Evolutionary conservation across 2,113 vertebrate genomes (phyloP), one percentile per base, ranked within the genome.

Genomic region (Rana temporaria): DNA sequence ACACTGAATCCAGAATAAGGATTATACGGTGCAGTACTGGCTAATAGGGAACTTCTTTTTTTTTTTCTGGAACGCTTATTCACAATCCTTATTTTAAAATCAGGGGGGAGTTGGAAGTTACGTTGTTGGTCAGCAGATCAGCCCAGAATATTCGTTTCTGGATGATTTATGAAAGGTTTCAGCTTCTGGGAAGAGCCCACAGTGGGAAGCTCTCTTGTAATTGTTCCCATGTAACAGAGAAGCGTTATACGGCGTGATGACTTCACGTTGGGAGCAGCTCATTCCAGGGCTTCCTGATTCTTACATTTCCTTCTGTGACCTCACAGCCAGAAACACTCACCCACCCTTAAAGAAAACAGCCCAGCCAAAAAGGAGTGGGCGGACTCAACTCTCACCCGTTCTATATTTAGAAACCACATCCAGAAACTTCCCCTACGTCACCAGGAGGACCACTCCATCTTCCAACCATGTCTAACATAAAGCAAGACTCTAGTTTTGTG

Each of bases 341-440:
- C 78, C 67, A n/a, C 56, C 67, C 78, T 26, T 32, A 63, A 81
- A 63, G 57, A 71, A 81, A 63, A 81, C 38, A 81, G 67, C 14
- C 52, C 15, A 14, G 22, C 78, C 52, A 11, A 11, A 32, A 53
- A 20, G 38, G 74, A 22, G 15, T 18, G 74, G 63, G 24, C 1
- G 75, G 62, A 8, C 42, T 2, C 2, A 34, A 32, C 63, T 26
- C 38, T 12, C 38, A 69, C 67, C 7, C 19, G 38, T 55, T 26
- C 53, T 57, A 73, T 26, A 57, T 73, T 57, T 73, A 73, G 53
- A 56, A 55, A 18, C 4, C 18, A 53, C 69, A 57, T 30, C 16
- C 52, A 73, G 17, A 55, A 73, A 30, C 20, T 32, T 26, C 70
- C 70, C 30, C 20, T 55, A 14, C 16, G 70, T 19, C 12, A 26